Evolutionary conservation across 1,140 invertebrate species (phyloP).

Genomic region (Caerostris darwini): DNA sequence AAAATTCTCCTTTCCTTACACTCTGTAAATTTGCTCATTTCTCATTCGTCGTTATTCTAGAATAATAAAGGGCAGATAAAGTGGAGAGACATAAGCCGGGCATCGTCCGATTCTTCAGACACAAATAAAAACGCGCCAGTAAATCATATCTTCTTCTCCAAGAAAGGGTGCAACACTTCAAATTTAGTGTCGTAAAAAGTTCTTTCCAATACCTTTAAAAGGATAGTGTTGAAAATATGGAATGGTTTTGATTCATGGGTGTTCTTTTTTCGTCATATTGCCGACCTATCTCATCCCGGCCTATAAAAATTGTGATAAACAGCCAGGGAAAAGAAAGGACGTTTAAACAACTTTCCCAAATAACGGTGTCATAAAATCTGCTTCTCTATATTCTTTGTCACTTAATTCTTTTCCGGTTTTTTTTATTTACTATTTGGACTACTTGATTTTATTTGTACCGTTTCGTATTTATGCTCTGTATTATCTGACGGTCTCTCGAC

Average conservation of each 20-base stretch:
- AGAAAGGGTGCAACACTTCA: not conserved
- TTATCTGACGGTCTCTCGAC: no score
- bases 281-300: slow-evolving; percentile 16
- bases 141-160: slow-evolving; percentile 10
- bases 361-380: slow-evolving; percentile 39
- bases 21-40: no score
- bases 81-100: no score
- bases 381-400: not conserved
- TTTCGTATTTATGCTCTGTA: no score
- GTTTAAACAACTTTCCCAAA: slow-evolving; percentile 47
- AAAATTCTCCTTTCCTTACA: no score
- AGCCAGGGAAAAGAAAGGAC: not conserved
- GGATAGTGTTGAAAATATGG: not conserved
- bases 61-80: no score
- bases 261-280: slow-evolving; percentile 38
- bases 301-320: slow-evolving; percentile 46
- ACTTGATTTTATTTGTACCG: no score
- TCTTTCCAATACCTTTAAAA: not conserved
- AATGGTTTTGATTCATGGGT: slow-evolving; percentile 36
- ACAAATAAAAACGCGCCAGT: not conserved
- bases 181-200: slow-evolving; percentile 29
- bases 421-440: no score
- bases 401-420: not conserved
- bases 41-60: no score
- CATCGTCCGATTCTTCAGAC: no score